phyloP scores from a whole-genome alignment of 2,888 invertebrate genomes.

The Ochlodes sylvanus region DNA sequence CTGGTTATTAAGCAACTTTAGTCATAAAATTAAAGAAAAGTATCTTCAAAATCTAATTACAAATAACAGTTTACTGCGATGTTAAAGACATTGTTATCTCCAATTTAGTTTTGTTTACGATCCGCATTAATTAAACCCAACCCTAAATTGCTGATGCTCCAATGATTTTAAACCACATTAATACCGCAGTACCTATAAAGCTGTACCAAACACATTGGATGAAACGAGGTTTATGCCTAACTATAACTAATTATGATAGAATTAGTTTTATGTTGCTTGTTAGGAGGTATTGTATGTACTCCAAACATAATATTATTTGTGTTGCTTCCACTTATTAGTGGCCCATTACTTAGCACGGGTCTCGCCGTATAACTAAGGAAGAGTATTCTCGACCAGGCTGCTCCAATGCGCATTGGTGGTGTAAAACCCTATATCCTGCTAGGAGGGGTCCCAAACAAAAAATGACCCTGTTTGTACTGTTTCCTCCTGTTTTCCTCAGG shows the following conservation, averaged over 20 bases:
- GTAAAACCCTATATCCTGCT: too few species aligned
- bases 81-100: neutral
- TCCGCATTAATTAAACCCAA: conserved; percentile 12
- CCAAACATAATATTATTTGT: too few species aligned
- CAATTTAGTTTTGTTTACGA: conserved; percentile 21
- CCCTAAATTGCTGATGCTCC: conserved; percentile 16
- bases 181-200: conserved; percentile 8
- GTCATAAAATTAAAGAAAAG: too few species aligned
- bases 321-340: too few species aligned
- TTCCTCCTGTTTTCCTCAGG: too few species aligned
- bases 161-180: conserved; percentile 13
- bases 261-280: neutral
- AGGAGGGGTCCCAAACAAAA: too few species aligned
- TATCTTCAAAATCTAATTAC: neutral
- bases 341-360: too few species aligned
- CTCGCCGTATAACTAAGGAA: too few species aligned
- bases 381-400: too few species aligned
- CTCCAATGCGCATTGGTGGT: too few species aligned
- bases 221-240: neutral
- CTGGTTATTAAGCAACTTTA: too few species aligned
- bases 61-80: neutral
- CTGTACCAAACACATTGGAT: conserved; percentile 3
- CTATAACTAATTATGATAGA: neutral
- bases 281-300: neutral
- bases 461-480: too few species aligned